These are phyloP conservation scores for Ephydatia muelleri DNA, from an alignment of 37 sponge, comb jelly and placozoan genomes.

Conservation along the genomic window DNA sequence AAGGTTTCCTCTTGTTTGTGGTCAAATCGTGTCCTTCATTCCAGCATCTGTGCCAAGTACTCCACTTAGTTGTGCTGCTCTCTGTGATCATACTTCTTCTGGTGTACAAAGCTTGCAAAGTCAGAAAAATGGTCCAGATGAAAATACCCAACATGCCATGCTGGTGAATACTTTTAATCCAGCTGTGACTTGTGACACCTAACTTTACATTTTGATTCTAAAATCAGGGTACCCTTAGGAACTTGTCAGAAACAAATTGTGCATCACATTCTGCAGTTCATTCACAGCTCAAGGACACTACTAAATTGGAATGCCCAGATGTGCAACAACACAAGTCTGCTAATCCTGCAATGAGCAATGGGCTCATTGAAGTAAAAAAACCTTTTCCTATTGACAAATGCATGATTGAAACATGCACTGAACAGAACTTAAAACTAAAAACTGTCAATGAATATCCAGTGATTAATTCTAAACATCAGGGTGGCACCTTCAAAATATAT, in stretches of 20 bases:
- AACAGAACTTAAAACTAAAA: background rate
- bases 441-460: background rate
- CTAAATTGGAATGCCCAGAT: background rate
- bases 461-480: background rate
- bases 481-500: background rate
- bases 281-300: no score
- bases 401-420: background rate
- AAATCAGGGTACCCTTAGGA: no score
- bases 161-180: background rate
- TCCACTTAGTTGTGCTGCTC: constrained; percentile 5
- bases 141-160: background rate
- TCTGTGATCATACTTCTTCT: background rate
- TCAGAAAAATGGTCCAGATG: background rate
- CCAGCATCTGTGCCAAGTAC: constrained; percentile 13
- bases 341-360: background rate
- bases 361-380: no score
- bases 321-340: background rate
- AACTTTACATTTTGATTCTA: no score
- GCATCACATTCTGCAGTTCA: no score
- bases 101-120: background rate
- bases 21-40: constrained; percentile 32
- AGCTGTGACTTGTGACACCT: no score
- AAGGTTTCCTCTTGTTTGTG: constrained; percentile 64
- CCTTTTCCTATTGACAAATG: background rate
- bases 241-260: background rate